Conservation (phyloP, 2,113 vertebrate species). For the Rhinolophus ferrumequinum region DNA sequence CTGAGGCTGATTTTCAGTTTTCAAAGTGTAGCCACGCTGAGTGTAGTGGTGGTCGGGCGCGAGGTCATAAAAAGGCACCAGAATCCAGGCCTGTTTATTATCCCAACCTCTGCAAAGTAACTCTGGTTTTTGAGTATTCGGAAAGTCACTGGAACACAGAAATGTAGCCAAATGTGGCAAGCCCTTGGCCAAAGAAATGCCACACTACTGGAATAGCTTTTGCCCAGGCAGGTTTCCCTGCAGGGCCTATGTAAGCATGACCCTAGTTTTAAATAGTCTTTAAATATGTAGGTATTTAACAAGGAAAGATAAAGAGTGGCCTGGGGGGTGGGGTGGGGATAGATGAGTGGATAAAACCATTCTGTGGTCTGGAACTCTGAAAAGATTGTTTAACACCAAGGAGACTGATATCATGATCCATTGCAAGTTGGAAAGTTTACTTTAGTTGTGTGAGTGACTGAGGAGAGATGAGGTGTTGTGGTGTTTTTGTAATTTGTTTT, state of each 20-base stretch:
- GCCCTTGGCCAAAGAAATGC: slow-evolving; percentile 67
- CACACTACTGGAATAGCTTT: slow-evolving; percentile 40
- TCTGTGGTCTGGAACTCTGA: slow-evolving; percentile 63
- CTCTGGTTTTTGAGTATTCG: slow-evolving; percentile 73
- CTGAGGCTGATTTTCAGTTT: slow-evolving; percentile 70
- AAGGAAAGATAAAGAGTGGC: slow-evolving; percentile 44
- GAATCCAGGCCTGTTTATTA: slow-evolving; percentile 56
- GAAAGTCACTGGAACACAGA: slow-evolving; percentile 76
- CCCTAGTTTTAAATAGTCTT: slow-evolving; percentile 55
- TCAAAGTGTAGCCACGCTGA: slow-evolving; percentile 62
- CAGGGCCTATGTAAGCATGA: slow-evolving; percentile 1
- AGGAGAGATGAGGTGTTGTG: slow-evolving; percentile 69
- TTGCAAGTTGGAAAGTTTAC: slow-evolving; percentile 60
- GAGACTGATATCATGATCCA: slow-evolving; percentile 34
- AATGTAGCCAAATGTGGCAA: slow-evolving; percentile 65
- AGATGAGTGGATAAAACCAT: slow-evolving; percentile 40
- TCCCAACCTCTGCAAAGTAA: slow-evolving; percentile 73
- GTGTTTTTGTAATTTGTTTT: slow-evolving; percentile 81
- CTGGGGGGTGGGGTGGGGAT: not conserved
- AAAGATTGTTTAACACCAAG: slow-evolving; percentile 51
- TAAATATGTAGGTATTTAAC: slow-evolving; percentile 59
- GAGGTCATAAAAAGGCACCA: not conserved
- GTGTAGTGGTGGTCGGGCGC: slow-evolving; percentile 51
- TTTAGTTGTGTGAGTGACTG: slow-evolving; percentile 66
- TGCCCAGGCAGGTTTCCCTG: slow-evolving; percentile 23